Evolutionary conservation across 2,113 vertebrate species (phyloP), one percentile per base, ranked within the genome.

Genomic region (Todiramphus chloris): DNA sequence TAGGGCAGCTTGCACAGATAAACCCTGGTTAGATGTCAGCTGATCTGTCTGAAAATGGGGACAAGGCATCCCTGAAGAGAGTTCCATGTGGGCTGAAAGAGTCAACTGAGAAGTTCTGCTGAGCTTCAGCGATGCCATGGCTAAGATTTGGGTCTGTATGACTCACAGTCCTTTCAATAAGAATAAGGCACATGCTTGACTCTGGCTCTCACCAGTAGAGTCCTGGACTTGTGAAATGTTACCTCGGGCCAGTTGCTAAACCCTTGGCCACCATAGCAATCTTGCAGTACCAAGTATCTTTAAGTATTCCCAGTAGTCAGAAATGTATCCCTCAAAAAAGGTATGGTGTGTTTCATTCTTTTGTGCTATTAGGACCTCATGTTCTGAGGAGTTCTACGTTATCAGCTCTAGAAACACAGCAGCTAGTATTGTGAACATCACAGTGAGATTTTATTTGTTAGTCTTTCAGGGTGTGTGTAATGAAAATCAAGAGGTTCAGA

Each of bases 401-500:
- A 25, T 55, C 62, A 74, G 31, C 75, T 83, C n/a, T 39, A 50
- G 88, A 56, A 86, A 39, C 56, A 70, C 63, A 78, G 13, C 24
- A 58, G 41, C 60, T 50, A 19, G 28, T 24, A 6, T 14, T 79
- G 53, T 85, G 75, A 46, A 14, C 53, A 58, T 69, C 41, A 59
- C 55, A 58, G 55, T 37, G 19, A 43, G 75, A 41, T 86, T 74
- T 37, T n/a, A 60, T 89, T 86, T 73, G 16, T 88, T 85, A 50
- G 33, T 76, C 59, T 81, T 90, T 55, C 67, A 41, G 83, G 50
- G 48, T 69, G 51, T 58, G 44, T 73, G 46, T 62, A 63, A 51
- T 28, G 46, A 77, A 93, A 90, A 93, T 85, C 67, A 69, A 43
- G 60, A 76, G n/a, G 82, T 83, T 69, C 63, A 59, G 41, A 66